A percentile compares a stretch with the other conserved stretches of the same genome.
These are phyloP conservation scores for Drosophila willistoni DNA, from an alignment of 1,140 invertebrate genomes.

Conservation along the genomic window DNA sequence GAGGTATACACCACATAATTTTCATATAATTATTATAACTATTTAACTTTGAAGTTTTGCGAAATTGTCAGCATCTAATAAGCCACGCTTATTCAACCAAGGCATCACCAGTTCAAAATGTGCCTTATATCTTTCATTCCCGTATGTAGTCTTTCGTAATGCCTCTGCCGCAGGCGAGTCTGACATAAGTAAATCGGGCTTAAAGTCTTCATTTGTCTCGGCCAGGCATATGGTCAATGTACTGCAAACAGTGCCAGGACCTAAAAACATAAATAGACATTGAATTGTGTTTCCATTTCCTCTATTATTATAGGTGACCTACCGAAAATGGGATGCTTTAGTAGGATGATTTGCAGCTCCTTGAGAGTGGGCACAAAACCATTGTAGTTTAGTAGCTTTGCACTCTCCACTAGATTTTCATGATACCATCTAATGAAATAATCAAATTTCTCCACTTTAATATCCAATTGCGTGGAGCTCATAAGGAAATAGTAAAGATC, in stretches of 20 bases:
- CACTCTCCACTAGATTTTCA: constrained; percentile 39
- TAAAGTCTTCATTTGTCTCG: constrained; percentile 32
- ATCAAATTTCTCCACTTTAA: constrained; percentile 55
- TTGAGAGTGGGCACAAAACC: constrained; percentile 43
- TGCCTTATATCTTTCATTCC: constrained; percentile 48
- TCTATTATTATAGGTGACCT: neutral
- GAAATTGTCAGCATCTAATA: constrained; percentile 29
- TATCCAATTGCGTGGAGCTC: constrained; percentile 43
- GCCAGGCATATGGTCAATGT: constrained; percentile 41
- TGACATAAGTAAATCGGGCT: constrained; percentile 15
- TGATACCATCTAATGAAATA: constrained; percentile 59
- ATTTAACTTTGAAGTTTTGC: neutral
- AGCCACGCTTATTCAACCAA: constrained; percentile 48
- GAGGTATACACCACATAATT: no score
- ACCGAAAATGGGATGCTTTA: constrained; percentile 42
- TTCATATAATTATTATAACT: no score
- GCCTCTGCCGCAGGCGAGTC: neutral
- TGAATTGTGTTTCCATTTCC: no score
- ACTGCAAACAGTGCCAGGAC: constrained; percentile 18
- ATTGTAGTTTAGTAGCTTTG: constrained; percentile 40
- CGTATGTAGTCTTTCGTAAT: neutral
- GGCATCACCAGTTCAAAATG: constrained; percentile 51
- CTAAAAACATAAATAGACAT: constrained; percentile 18
- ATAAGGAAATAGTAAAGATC: constrained; percentile 56
- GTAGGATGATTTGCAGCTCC: constrained; percentile 46